Evolutionary conservation across 2,797 vertebrate genomes (phyloP), one percentile per base, ranked within the genome.

Genomic region (Gallinago nigripennis): DNA sequence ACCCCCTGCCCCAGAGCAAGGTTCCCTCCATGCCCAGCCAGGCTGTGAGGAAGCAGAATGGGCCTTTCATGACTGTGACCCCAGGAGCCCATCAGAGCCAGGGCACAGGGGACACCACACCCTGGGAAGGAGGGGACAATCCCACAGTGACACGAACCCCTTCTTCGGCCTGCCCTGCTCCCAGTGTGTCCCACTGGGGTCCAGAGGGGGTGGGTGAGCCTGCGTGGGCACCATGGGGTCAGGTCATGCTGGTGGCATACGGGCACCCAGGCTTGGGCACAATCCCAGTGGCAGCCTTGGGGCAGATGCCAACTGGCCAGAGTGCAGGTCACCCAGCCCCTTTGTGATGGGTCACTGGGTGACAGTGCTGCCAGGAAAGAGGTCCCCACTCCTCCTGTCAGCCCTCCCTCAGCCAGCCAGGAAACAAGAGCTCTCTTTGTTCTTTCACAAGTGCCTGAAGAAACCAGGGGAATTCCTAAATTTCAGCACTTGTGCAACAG

Each of bases 101-200:
- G 58, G 28, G 50, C 78, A 25, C 5, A 18, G 57, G 56, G 39
- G 12, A 50, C 35, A 54, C 17, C 45, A 6, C 23, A 5, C 5
- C 18, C 33, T 20, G 35, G 24, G 39, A 51, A 66, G 35, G 35
- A 77, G 45, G 43, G 25, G 30, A 37, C 57, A 3, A 8, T 69
- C 17, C 8, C 61, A 23, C 28, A 43, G 68, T 24, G 48, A 39
- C 45, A 30, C 0, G 1, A 73, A 8, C 7, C 18, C 50, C 37
- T 41, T 33, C 21, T 18, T 33, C 20, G 33, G 73, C 25, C 16
- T 11, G 5, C 33, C 61, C 15, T 3, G 25, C 76, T 18, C 17
- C 0, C 1, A 16, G 11, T 12, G 18, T 19, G 5, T 7, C 39
- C 20, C 0, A 0, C 43, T n/a, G n/a, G n/a, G n/a, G n/a, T 9